Conservation (phyloP, 2,113 vertebrate genomes). For the Rhineura floridana region DNA sequence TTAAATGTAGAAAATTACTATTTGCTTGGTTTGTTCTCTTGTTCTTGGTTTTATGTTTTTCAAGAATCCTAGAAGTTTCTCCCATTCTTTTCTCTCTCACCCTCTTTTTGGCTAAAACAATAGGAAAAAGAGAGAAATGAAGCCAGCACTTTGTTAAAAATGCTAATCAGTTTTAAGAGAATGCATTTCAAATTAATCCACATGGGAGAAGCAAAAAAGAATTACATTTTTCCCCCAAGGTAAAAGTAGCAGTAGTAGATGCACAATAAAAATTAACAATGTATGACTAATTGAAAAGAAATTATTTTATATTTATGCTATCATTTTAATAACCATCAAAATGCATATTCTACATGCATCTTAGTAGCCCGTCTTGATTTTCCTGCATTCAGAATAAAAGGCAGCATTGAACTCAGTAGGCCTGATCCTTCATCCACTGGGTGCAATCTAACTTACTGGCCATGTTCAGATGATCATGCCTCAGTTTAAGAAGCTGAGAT, state of each 20-base stretch:
- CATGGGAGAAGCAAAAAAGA: conserved; percentile 37
- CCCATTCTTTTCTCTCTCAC: background rate
- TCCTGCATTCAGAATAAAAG: background rate
- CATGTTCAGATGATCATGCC: background rate
- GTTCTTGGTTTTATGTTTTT: background rate
- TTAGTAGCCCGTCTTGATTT: background rate
- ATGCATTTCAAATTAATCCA: conserved; percentile 34
- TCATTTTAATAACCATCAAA: conserved; percentile 33
- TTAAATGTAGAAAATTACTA: background rate
- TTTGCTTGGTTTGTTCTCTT: background rate
- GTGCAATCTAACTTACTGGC: background rate
- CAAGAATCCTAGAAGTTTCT: background rate
- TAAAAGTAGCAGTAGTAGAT: conserved; percentile 53
- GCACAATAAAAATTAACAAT: conserved; percentile 52
- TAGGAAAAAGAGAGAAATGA: background rate
- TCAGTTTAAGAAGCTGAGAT: too few relatives aligned
- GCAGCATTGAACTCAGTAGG: background rate
- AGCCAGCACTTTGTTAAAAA: conserved; percentile 45
- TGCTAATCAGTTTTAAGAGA: conserved; percentile 33
- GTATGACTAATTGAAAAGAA: conserved; percentile 52
- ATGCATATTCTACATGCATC: conserved; percentile 7
- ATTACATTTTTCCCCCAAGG: conserved; percentile 34
- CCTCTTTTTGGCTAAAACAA: background rate
- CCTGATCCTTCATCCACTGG: background rate
- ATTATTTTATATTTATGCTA: conserved; percentile 56